Percentiles rank a stretch among this genome's conserved stretches.
phyloP scores from a whole-genome alignment of 2,797 vertebrate genomes.

The Ispidina lecontei region DNA sequence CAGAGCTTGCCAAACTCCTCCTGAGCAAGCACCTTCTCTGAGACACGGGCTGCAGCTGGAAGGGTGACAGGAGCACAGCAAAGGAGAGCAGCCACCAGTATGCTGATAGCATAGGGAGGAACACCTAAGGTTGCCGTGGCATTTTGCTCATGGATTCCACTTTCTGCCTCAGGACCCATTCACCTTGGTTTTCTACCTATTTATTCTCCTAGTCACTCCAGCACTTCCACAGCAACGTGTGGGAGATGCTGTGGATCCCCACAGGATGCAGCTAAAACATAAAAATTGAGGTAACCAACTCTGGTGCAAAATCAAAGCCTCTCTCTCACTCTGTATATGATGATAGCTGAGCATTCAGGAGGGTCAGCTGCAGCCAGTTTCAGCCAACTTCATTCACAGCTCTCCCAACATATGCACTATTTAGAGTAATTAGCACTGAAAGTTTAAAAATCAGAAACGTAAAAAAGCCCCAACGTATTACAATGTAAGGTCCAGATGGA shows the following conservation, averaged over 20 bases:
- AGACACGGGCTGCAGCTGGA: neutral
- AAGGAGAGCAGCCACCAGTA: neutral
- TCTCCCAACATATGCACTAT: neutral
- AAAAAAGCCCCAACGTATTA: neutral
- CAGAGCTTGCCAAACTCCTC: neutral
- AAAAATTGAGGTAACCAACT: neutral
- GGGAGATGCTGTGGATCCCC: neutral
- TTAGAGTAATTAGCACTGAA: neutral
- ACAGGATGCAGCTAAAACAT: neutral
- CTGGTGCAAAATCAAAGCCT: neutral
- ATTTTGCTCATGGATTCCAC: neutral
- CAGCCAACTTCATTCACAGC: neutral
- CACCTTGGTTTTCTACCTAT: neutral
- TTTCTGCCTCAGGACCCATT: neutral
- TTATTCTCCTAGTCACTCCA: neutral
- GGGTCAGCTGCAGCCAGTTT: neutral
- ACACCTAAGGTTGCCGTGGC: neutral
- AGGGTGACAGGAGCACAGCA: neutral
- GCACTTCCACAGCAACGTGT: neutral
- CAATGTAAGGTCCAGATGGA: neutral
- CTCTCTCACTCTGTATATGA: neutral
- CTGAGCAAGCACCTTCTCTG: neutral
- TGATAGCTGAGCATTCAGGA: neutral
- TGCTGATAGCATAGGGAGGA: neutral
- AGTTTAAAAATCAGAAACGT: neutral